phyloP scores from a whole-genome alignment of 2,797 vertebrate species.

The Rhinichthys osculus region DNA sequence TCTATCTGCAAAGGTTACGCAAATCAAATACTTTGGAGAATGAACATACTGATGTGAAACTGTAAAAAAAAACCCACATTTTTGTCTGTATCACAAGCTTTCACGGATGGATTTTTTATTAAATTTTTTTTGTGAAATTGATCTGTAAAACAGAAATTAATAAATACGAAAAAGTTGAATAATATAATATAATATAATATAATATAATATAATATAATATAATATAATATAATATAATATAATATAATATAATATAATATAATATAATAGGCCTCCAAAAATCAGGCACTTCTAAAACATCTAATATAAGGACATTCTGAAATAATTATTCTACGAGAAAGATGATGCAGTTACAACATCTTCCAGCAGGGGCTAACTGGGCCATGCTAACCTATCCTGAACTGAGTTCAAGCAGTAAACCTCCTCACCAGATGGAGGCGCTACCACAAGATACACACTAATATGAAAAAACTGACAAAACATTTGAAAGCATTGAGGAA shows the following conservation, averaged over 20 bases:
- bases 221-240: too few species aligned
- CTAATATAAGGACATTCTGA: background rate
- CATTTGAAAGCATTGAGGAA: background rate
- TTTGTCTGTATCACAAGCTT: too few species aligned
- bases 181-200: too few species aligned
- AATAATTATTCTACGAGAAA: too few species aligned
- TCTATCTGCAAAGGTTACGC: background rate
- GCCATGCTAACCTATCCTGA: background rate
- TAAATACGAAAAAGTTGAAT: background rate
- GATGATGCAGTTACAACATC: background rate
- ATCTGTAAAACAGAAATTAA: too few species aligned
- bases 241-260: background rate
- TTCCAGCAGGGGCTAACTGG: background rate
- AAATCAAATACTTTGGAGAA: constrained; percentile 28
- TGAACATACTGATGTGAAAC: background rate
- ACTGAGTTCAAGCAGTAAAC: constrained; percentile 47
- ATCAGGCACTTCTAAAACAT: background rate
- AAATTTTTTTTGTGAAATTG: too few species aligned
- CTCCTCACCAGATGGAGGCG: constrained; percentile 70
- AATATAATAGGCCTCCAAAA: background rate
- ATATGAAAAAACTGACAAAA: background rate
- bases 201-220: background rate
- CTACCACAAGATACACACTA: constrained; percentile 60
- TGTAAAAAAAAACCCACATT: too few species aligned
- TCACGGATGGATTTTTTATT: too few species aligned